Base-by-base conservation (phyloP, 1,140 invertebrate genomes). In the Periplaneta americana region DNA sequence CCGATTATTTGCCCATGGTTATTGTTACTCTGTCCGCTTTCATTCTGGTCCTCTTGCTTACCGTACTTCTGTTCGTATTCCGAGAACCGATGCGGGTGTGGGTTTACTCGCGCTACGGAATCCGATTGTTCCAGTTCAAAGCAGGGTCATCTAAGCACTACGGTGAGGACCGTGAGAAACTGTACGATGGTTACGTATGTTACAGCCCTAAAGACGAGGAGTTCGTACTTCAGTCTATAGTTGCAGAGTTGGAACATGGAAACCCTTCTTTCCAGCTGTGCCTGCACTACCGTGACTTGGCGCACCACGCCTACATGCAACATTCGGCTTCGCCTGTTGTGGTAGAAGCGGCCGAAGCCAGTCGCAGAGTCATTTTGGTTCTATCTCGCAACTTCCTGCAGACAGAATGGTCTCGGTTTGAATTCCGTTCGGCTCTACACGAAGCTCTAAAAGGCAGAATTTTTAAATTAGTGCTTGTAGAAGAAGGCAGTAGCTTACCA, bases 151-250 rank as follows among this genome's bases (percentile, higher is more conserved):
- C 87, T 31, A 90, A 89, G 84, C 88, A 89, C 82, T 86, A 87
- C 78, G 92, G 91, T 85, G 94, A 95, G 86, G 95, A 96, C 83
- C 92, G 93, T 77, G 95, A 96, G 85, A 97, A 97, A 84, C 89
- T 96, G 17, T 98, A 97, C 88, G 98, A 98, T 86, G 96, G 95
- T 48, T 98, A 97, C 87, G 93, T 98, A 6, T 94, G 96, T 82
- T 98, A 98, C 89, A 97, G 96, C 82, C 95, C 96, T 31, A 96
- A 97, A 88, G 97, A 98, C 88, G 95, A 97, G 85, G 93, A 96
- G 85, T 96, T 97, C 86, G 95, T 98, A 0, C 89, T 95, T 34
- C 94, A 96, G 84, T 95, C 94, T 13, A 90, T 98, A 66, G 94
- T 94, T 4, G 93, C 93, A 3, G 95, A 97, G 85, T 87, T 99